Evolutionary conservation across 2,797 vertebrate species (phyloP).

Genomic region (Chiroxiphia lanceolata): DNA sequence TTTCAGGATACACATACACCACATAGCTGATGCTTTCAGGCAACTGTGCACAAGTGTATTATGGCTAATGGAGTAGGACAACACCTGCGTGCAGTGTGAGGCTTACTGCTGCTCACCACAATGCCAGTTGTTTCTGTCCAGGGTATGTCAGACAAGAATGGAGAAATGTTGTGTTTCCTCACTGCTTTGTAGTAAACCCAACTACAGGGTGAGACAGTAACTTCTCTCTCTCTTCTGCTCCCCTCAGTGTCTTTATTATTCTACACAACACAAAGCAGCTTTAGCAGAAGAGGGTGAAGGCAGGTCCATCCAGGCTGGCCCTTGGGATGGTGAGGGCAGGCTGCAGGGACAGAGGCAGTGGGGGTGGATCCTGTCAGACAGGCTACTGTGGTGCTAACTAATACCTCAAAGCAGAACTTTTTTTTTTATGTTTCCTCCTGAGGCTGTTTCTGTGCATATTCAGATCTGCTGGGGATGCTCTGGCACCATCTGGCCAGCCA

Average conservation of each 20-base stretch:
- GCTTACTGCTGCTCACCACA: neutral
- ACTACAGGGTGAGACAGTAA: neutral
- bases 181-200: neutral
- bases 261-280: neutral
- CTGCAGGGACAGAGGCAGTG: neutral
- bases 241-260: neutral
- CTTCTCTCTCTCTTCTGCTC: neutral
- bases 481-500: constrained; percentile 1
- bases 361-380: neutral
- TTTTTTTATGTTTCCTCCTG: neutral
- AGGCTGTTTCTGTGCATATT: neutral
- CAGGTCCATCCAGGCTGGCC: neutral
- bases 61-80: neutral
- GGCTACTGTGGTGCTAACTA: neutral
- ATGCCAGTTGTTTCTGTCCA: neutral
- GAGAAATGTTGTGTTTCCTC: neutral
- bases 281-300: neutral
- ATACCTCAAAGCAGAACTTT: neutral
- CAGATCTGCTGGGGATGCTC: neutral
- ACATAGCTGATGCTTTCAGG: neutral
- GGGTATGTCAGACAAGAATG: neutral
- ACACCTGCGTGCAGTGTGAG: rapidly evolving
- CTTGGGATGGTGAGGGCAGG: neutral
- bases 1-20: neutral
- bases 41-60: neutral